A percentile compares a stretch with the other conserved stretches of the same genome.
These are phyloP conservation scores for Alligator sinensis DNA, from an alignment of 2,113 vertebrate genomes.

Conservation along the genomic window DNA sequence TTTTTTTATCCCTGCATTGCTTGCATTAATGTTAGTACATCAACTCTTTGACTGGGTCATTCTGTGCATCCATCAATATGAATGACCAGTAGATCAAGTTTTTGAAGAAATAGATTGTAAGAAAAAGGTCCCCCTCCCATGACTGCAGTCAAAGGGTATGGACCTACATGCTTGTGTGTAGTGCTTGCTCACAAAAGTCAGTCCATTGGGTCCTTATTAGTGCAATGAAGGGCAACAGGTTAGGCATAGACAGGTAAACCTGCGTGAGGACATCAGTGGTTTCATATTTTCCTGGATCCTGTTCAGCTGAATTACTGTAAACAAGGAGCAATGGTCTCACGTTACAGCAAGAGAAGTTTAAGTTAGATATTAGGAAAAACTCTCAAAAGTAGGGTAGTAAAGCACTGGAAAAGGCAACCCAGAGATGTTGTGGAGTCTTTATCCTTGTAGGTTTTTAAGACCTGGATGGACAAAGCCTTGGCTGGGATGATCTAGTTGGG, in stretches of 20 bases:
- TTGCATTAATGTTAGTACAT: background rate
- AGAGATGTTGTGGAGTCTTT: too few relatives aligned
- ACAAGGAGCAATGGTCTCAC: too few relatives aligned
- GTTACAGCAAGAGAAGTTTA: too few relatives aligned
- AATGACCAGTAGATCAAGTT: background rate
- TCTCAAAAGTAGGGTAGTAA: too few relatives aligned
- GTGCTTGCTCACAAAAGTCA: background rate
- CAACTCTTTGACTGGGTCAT: background rate
- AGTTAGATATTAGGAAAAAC: too few relatives aligned
- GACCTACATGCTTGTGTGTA: background rate
- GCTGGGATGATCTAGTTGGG: too few relatives aligned
- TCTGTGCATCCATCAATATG: background rate
- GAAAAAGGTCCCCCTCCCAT: background rate
- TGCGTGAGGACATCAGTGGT: constrained; percentile 23
- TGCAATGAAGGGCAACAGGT: constrained; percentile 35
- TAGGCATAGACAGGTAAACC: constrained; percentile 53
- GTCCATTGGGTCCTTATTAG: constrained; percentile 8
- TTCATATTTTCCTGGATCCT: constrained; percentile 22
- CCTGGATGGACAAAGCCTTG: too few relatives aligned
- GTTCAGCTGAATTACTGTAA: background rate
- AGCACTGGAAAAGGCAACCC: too few relatives aligned
- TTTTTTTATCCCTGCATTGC: too few relatives aligned
- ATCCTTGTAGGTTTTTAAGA: too few relatives aligned
- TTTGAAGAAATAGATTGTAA: background rate
- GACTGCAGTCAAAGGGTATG: background rate